phyloP scores from a whole-genome alignment of 1,140 invertebrate species.

The Rhopalosiphum padi region DNA sequence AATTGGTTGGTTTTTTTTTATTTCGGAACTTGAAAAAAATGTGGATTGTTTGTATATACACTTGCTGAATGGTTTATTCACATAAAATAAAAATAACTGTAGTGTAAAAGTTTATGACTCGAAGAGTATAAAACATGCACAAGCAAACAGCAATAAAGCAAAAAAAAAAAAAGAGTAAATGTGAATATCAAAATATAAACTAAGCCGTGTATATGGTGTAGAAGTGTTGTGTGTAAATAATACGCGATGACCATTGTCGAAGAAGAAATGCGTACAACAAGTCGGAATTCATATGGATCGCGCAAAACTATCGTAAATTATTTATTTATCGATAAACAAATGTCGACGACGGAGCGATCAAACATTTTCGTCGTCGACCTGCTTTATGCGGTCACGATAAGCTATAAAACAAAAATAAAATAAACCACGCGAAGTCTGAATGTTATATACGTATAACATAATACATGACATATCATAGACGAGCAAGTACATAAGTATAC shows the following conservation, averaged over 20 bases:
- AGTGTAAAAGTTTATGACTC: neutral
- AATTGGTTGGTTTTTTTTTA: neutral
- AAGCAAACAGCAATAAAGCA: neutral
- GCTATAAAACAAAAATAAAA: neutral
- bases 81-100: neutral
- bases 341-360: neutral
- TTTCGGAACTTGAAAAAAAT: neutral
- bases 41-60: neutral
- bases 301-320: neutral
- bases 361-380: neutral
- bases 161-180: neutral
- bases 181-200: neutral
- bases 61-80: neutral
- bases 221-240: neutral
- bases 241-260: neutral
- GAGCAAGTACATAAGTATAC: too few relatives aligned
- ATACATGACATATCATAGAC: too few relatives aligned
- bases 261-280: neutral
- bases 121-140: neutral
- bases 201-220: neutral
- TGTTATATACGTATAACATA: too few relatives aligned
- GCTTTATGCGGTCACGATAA: neutral
- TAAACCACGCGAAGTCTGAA: neutral
- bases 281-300: neutral
- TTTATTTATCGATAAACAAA: neutral